Base-by-base conservation (phyloP, 2,797 vertebrate genomes). In the Acropternis orthonyx region DNA sequence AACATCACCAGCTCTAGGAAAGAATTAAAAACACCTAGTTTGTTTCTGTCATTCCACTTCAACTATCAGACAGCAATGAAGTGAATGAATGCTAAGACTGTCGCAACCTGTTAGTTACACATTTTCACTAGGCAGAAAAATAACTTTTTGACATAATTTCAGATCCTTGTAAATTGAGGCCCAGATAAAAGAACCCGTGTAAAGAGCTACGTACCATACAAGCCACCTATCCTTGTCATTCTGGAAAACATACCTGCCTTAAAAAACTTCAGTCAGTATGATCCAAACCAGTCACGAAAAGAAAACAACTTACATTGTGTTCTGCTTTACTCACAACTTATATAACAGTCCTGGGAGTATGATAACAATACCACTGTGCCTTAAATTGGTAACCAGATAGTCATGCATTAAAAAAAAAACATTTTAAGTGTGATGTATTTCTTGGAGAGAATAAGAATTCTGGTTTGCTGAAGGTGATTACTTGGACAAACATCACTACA, bases 1-100 rank as follows among this genome's bases (percentile, higher is more conserved):
- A 82, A 89, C 48, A 93, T 71, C 32, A 48, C 69, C 61, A 83
- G 34, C 30, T 49, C 24, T 27, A 54, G 67, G 75, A 93, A 88
- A 92, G 63, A 93, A 92, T 87, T 85, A 82, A 93, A 81, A 85
- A 17, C 80, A 81, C 39, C 77, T 76, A 26, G 71, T 36, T 89
- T 28, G 6, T 49, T 92, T 94, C 75, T 93, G 56, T 63, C 72
- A 37, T 58, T 91, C 61, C 9, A 26, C 41, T 85, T 73, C 52
- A 43, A 41, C 66, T 27, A 44, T 24, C n/a, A n/a, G 68, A 52
- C 44, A 67, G 48, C 54, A 88, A 15, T 1, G 21, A 78, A 39
- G 48, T 10, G 20, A 74, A 82, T 27, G 37, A 82, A 91, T 23
- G 17, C 41, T 49, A 68, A 59, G 68, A 77, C 30, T 10, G 2